These are phyloP conservation scores for Ibidorhyncha struthersii DNA, from an alignment of 2,113 vertebrate genomes.

Conservation along the genomic window DNA sequence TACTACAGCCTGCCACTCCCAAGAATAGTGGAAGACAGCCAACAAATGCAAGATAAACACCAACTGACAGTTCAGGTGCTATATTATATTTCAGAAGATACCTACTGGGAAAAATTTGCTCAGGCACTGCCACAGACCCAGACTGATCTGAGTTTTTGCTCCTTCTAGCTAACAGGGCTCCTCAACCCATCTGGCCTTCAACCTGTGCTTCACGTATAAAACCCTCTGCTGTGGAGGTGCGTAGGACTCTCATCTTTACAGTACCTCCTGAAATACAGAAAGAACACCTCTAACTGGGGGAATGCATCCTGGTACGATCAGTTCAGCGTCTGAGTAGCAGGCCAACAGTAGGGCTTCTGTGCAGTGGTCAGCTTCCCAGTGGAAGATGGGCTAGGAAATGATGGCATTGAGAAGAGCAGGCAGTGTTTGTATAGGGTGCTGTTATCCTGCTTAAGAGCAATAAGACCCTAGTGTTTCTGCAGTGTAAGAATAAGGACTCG, in stretches of 20 bases:
- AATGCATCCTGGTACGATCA: neutral
- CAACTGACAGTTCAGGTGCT: neutral
- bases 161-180: neutral
- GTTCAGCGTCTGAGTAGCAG: neutral
- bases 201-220: fast-evolving
- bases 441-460: neutral
- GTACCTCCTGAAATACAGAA: neutral
- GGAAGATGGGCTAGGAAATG: neutral
- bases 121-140: neutral
- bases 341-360: neutral
- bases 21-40: neutral
- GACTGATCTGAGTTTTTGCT: neutral
- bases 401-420: neutral
- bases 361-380: neutral
- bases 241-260: fast-evolving
- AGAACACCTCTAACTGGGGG: neutral
- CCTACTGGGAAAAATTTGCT: neutral
- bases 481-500: neutral
- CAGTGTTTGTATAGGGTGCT: fast-evolving
- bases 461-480: neutral
- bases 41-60: neutral
- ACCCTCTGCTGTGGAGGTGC: neutral
- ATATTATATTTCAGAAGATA: neutral
- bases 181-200: neutral
- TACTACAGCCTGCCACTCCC: neutral